phyloP scores from a whole-genome alignment of 2,113 vertebrate genomes.

The Laticauda colubrina region DNA sequence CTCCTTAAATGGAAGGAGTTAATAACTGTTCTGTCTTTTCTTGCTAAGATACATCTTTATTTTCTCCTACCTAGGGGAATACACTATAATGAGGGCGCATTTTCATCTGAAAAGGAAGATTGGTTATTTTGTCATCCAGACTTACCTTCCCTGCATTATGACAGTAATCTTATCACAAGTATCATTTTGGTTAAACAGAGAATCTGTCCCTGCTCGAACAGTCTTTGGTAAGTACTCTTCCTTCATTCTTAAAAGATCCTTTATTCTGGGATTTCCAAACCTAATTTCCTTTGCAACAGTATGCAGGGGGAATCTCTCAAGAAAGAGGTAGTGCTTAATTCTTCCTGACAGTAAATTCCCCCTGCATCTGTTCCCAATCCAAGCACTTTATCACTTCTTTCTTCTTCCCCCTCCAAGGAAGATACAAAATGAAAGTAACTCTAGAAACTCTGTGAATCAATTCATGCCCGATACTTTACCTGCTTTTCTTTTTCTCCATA shows the following conservation, averaged over 20 bases:
- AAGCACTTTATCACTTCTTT: neutral
- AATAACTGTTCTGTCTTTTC: constrained; percentile 4
- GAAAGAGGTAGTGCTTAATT: neutral
- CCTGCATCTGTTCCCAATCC: neutral
- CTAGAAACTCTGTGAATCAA: neutral
- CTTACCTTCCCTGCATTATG: constrained; percentile 98
- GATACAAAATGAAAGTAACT: neutral
- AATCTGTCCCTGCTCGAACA: constrained; percentile 94
- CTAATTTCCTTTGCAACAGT: neutral
- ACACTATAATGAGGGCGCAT: constrained; percentile 95
- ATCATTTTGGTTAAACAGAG: constrained; percentile 97
- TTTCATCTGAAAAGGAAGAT: constrained; percentile 98
- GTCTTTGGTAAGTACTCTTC: constrained; percentile 88
- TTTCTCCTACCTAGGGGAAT: constrained; percentile 78
- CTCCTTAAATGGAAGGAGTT: neutral
- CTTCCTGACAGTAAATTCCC: neutral
- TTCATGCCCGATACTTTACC: no score
- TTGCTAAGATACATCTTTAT: neutral
- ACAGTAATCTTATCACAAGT: constrained; percentile 96
- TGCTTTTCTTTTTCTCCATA: neutral
- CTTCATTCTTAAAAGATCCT: neutral
- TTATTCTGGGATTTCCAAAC: neutral
- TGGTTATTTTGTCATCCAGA: constrained; percentile 97
- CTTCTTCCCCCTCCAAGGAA: neutral
- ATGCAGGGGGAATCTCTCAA: neutral